phyloP scores from a whole-genome alignment of 2,888 invertebrate genomes.

The Ceramica pisi region DNA sequence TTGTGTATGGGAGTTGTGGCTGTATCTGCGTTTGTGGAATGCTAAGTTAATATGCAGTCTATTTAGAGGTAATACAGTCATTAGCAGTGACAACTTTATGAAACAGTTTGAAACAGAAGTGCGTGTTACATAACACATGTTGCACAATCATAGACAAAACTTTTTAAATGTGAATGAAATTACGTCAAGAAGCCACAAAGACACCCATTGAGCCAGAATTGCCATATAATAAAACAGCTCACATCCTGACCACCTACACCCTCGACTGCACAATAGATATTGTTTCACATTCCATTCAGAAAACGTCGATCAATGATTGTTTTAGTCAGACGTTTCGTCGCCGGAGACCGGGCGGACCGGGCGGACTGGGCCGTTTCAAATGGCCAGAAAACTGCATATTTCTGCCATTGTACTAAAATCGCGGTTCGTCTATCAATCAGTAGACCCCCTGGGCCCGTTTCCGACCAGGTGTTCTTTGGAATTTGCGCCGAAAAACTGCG shows the following conservation, averaged over 20 bases:
- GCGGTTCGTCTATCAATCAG: slow-evolving; percentile 89
- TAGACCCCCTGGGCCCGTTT: slow-evolving; percentile 89
- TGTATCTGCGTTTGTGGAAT: background rate
- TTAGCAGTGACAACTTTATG: background rate
- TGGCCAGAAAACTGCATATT: slow-evolving; percentile 79
- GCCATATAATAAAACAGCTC: slow-evolving; percentile 82
- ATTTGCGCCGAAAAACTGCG: slow-evolving; percentile 89
- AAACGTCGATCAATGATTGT: slow-evolving; percentile 89
- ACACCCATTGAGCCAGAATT: slow-evolving; percentile 59
- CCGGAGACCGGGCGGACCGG: slow-evolving; percentile 73
- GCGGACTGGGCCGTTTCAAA: slow-evolving; percentile 69
- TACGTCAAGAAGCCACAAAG: slow-evolving; percentile 37
- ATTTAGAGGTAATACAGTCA: slow-evolving; percentile 3
- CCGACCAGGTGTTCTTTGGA: slow-evolving; percentile 90
- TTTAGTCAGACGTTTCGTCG: slow-evolving; percentile 89
- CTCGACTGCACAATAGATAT: slow-evolving; percentile 77
- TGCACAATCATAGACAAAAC: slow-evolving; percentile 33
- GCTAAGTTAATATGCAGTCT: background rate
- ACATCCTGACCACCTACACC: slow-evolving; percentile 82
- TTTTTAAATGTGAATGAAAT: slow-evolving; percentile 48
- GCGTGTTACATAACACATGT: slow-evolving; percentile 10
- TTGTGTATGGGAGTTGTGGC: slow-evolving; percentile 4
- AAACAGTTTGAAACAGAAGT: background rate
- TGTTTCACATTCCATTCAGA: slow-evolving; percentile 88
- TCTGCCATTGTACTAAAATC: slow-evolving; percentile 79